Evolutionary conservation across 2,113 vertebrate species (phyloP), one percentile per base, ranked within the genome.

Genomic region (Solea senegalensis): DNA sequence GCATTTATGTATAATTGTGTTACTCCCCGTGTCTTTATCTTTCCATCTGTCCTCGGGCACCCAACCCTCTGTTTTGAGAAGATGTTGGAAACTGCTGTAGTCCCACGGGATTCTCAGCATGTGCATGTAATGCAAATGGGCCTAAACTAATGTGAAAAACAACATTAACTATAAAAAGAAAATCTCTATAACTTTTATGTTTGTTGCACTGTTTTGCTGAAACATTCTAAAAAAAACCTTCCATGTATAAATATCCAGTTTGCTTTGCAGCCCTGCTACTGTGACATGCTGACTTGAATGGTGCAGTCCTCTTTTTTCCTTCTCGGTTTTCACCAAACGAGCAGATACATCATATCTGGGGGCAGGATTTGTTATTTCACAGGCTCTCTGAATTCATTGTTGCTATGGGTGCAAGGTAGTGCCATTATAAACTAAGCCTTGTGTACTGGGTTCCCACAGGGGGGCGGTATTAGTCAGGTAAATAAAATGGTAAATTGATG

Each of bases 71-170:
- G 28, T 67, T 72, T 60, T 65, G 51, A 60, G 44, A 56, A 41
- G 56, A 55, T 71, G 52, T 59, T 75, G 16, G 49, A 76, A 69
- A 56, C 59, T 49, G 53, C 45, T 44, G 13, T 26, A 13, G 71
- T 69, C 69, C 46, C 9, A 3, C 21, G 67, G 65, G 57, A 49
- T 39, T 74, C 40, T 14, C 57, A 67, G 58, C 66, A 34, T 74
- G 63, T 58, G 76, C 46, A 53, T 65, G 65, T 39, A 51, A 87
- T 72, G 72, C 51, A 82, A 60, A 77, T 60, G 63, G 82, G 43
- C 55, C 51, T 66, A 71, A 74, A 43, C 69, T 65, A 45, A 56
- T 71, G 34, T 45, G 72, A 69, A 66, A 77, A 8, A 21, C 21
- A 52, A 50, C 51, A 62, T 66, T 53, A 71, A 71, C 41, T 60